These are phyloP conservation scores for Cinara cedri DNA, from an alignment of 2,888 invertebrate genomes.

Conservation along the genomic window DNA sequence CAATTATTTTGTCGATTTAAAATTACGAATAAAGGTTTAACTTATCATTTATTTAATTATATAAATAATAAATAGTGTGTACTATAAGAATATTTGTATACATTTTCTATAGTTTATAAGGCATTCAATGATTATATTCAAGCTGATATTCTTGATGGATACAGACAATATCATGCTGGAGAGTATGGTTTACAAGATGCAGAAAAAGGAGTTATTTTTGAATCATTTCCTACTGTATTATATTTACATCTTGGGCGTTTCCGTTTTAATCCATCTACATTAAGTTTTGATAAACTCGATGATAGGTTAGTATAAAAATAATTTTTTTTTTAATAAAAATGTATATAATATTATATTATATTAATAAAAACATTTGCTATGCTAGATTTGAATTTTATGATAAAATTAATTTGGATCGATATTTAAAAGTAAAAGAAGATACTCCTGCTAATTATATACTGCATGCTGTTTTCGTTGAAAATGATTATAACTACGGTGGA, in stretches of 20 bases:
- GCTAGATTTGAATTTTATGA: conserved; percentile 93
- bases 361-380: not conserved
- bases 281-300: conserved; percentile 95
- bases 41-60: too few relatives aligned
- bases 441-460: conserved; percentile 87
- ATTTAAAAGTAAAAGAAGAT: conserved; percentile 79
- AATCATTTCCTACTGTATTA: conserved; percentile 94
- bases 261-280: conserved; percentile 97
- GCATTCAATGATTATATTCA: conserved; percentile 97
- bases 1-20: not conserved
- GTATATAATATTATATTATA: not conserved
- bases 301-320: conserved; percentile 67
- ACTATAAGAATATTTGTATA: too few relatives aligned
- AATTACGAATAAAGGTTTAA: not conserved
- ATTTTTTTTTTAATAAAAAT: too few relatives aligned
- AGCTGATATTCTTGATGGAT: conserved; percentile 92
- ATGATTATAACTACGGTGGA: conserved; percentile 98
- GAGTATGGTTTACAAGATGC: conserved; percentile 95
- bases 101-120: conserved; percentile 78
- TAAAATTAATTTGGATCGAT: conserved; percentile 85
- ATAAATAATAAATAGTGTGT: too few relatives aligned
- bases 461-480: conserved; percentile 98
- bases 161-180: conserved; percentile 99
- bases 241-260: conserved; percentile 98
- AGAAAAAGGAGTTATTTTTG: conserved; percentile 96